These are phyloP conservation scores for Mylabris phalerata DNA, from an alignment of 1,140 invertebrate genomes.

Conservation along the genomic window DNA sequence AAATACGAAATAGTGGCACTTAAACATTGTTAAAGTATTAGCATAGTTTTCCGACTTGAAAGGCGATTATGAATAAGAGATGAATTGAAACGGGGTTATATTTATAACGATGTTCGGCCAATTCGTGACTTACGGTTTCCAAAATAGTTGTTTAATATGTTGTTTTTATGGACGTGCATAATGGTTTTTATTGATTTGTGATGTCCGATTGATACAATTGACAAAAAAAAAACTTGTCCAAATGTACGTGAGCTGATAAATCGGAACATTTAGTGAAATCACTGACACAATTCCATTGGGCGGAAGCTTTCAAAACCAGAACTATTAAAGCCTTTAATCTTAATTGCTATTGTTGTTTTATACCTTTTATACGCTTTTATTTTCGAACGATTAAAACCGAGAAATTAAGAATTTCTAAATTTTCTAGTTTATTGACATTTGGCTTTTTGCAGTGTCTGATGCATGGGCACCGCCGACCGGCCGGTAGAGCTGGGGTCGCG, in stretches of 20 bases:
- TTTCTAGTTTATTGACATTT: neutral
- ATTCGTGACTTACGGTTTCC: constrained; percentile 6
- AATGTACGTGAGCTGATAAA: too few species aligned
- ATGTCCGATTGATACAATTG: constrained; percentile 1
- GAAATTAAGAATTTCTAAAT: too few species aligned
- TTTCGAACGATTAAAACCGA: too few species aligned
- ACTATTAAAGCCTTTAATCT: too few species aligned
- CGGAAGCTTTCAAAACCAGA: too few species aligned
- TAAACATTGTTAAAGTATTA: neutral
- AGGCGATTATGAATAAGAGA: neutral
- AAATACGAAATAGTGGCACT: neutral
- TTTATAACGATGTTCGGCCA: constrained; percentile 7
- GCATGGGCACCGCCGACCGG: constrained; percentile 4
- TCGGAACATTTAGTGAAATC: too few species aligned
- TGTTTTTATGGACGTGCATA: constrained; percentile 16
- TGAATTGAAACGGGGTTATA: neutral
- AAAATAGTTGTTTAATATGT: constrained; percentile 5
- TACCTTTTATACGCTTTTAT: too few species aligned
- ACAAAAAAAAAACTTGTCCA: constrained; percentile 2
- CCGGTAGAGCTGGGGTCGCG: neutral
- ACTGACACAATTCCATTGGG: too few species aligned
- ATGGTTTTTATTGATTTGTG: constrained; percentile 17
- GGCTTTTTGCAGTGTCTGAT: constrained; percentile 1
- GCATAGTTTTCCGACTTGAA: neutral
- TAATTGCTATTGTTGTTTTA: too few species aligned